Evolutionary conservation across 2,797 vertebrate species (phyloP), one percentile per base, ranked within the genome.

Genomic region (Sebastes taczanowskii): DNA sequence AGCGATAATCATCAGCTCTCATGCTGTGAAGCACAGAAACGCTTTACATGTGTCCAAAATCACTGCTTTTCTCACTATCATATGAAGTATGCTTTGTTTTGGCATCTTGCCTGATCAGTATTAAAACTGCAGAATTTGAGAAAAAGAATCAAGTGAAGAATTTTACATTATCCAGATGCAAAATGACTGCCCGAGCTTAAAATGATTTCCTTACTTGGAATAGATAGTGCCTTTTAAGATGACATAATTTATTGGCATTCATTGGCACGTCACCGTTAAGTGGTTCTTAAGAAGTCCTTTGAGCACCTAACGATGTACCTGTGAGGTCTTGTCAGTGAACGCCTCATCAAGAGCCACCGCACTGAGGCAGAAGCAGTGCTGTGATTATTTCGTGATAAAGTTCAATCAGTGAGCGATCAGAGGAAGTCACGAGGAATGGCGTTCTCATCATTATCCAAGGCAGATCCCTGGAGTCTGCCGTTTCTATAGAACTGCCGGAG

Each of bases 361-460:
- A 32, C 13, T 11, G 4, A 74, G 14, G 18, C 11, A n/a, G 52
- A 70, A 62, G 11, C 11, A 0, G 7, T 35, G 59, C 35, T 11
- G 20, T 61, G 10, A 67, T 74, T 22, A 58, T 35, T 8, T 6
- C 10, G 25, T 13, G 1, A 30, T 32, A 0, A 23, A 9, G 13
- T 56, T 63, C 13, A 16, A 29, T 52, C 16, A 25, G 58, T 8
- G 9, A 11, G 11, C 0, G 1, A 0, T 92, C 83, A 95, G 23
- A 95, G 80, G 70, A 94, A 86, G 46, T 71, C 46, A 5, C 1
- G 60, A 35, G 91, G 92, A 55, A 87, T 4, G 30, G 6, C 14
- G 4, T 93, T 91, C 67, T 77, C 29, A 1, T 83, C 66, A 2
- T 32, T 46, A 16, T 69, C 7, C 10, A 49, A 55, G 9, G n/a